Conservation (phyloP, 2,888 invertebrate species). For the Torymus tubicola region DNA sequence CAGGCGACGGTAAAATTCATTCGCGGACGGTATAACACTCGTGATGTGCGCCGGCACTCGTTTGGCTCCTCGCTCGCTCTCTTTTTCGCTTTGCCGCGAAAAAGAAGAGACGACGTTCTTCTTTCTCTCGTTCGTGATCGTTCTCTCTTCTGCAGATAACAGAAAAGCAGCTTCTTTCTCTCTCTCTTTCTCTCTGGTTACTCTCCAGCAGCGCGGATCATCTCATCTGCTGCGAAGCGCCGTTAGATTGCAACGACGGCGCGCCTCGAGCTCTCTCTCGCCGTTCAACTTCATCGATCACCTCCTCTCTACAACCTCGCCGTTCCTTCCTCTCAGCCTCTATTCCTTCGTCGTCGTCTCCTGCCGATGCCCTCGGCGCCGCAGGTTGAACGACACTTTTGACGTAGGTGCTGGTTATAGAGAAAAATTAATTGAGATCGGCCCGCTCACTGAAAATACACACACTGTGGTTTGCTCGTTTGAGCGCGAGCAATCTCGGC, state of each 20-base stretch:
- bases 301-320: not conserved
- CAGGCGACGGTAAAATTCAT: conserved; percentile 22
- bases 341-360: not conserved
- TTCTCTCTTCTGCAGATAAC: not conserved
- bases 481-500: not conserved
- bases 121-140: conserved; percentile 2
- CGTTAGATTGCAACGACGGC: conserved; percentile 35
- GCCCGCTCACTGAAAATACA: too few species aligned
- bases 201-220: conserved; percentile 29
- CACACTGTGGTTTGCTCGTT: too few species aligned
- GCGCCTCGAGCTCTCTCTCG: conserved; percentile 27
- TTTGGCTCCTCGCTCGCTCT: not conserved
- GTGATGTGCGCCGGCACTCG: not conserved
- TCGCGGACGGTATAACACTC: not conserved
- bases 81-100: conserved; percentile 5
- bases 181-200: not conserved
- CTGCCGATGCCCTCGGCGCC: not conserved
- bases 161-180: conserved; percentile 1
- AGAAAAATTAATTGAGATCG: too few species aligned
- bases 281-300: conserved; percentile 51
- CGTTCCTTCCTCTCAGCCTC: not conserved
- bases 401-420: too few species aligned
- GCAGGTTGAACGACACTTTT: too few species aligned
- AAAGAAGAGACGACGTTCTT: conserved; percentile 1
- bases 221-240: conserved; percentile 34